Conservation (phyloP, 2,797 vertebrate species). For the Pelochelys cantorii region DNA sequence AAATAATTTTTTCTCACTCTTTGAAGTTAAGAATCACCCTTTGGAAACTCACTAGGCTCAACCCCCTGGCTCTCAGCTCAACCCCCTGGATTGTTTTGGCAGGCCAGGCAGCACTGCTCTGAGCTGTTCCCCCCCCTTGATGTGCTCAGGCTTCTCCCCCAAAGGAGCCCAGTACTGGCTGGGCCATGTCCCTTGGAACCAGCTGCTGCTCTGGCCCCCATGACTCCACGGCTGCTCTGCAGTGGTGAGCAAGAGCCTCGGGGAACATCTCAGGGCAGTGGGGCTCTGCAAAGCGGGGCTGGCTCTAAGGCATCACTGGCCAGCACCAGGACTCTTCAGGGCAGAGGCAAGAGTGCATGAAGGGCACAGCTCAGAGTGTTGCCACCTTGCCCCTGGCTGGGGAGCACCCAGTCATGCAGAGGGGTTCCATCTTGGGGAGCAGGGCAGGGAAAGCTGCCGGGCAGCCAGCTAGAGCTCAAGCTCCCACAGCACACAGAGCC, state of each 20-base stretch:
- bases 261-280: neutral
- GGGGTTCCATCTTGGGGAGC: neutral
- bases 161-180: neutral
- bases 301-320: too few relatives aligned
- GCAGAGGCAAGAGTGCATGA: too few relatives aligned
- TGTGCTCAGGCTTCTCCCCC: too few relatives aligned
- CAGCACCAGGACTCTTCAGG: too few relatives aligned
- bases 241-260: neutral
- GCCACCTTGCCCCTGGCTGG: too few relatives aligned
- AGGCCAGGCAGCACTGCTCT: too few relatives aligned
- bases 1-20: neutral
- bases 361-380: too few relatives aligned
- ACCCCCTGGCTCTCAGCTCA: neutral
- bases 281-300: neutral
- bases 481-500: too few relatives aligned
- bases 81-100: neutral
- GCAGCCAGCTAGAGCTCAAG: too few relatives aligned
- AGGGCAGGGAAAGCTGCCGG: too few relatives aligned
- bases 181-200: neutral
- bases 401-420: neutral
- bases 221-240: neutral
- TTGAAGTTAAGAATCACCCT: neutral
- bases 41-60: neutral
- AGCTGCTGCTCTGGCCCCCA: too few relatives aligned
- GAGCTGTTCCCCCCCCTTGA: too few relatives aligned